Percentiles rank a stretch among this genome's conserved stretches.
Evolutionary conservation across 2,113 vertebrate genomes (phyloP).

Genomic region (Dicerorhinus sumatrensis): DNA sequence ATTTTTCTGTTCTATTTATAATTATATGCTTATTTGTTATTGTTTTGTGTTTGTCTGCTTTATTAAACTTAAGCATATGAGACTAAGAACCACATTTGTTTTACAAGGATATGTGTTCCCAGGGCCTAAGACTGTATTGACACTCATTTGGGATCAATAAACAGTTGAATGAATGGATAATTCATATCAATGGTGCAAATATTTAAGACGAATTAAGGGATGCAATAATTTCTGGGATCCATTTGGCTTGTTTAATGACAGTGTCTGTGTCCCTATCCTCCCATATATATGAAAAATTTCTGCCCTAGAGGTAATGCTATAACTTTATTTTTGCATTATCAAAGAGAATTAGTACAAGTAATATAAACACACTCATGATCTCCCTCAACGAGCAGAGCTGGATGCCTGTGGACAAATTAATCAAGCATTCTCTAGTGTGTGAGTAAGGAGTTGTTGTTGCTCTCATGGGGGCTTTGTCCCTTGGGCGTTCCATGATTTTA

Average conservation of each 20-base stretch:
- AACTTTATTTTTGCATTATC: background rate
- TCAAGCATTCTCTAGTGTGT: background rate
- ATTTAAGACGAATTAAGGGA: background rate
- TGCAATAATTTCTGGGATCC: background rate
- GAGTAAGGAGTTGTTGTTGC: background rate
- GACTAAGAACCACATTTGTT: background rate
- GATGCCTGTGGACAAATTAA: background rate
- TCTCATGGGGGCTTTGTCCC: accelerated
- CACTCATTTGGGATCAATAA: background rate
- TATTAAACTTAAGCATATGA: background rate
- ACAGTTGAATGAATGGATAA: background rate
- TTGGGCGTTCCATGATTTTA: background rate
- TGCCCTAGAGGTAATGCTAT: background rate
- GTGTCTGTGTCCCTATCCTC: background rate
- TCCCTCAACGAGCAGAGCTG: background rate
- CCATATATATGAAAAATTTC: background rate
- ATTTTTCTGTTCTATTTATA: background rate
- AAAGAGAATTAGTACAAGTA: background rate
- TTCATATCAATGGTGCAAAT: background rate
- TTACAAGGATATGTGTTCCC: background rate
- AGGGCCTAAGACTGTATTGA: background rate
- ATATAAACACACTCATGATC: background rate
- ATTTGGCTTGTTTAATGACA: background rate
- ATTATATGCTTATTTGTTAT: background rate
- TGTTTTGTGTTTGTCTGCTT: background rate